phyloP scores from a whole-genome alignment of 2,888 invertebrate genomes.

The Ptychoptera albimana region DNA sequence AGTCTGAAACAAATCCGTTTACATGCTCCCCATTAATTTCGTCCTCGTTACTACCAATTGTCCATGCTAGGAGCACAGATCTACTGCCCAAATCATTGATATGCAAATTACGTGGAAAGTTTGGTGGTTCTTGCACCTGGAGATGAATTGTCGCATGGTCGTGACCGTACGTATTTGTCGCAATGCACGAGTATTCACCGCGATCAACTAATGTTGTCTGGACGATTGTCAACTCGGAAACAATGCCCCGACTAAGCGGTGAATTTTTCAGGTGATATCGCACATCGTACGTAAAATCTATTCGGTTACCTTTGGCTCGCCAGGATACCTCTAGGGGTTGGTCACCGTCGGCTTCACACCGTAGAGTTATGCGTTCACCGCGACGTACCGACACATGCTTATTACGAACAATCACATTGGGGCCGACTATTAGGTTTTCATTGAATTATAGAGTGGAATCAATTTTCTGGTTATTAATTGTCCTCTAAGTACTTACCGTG shows the following conservation, averaged over 20 bases:
- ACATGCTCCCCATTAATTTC: conserved; percentile 13
- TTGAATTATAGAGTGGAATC: background rate
- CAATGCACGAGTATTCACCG: conserved; percentile 44
- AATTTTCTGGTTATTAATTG: background rate
- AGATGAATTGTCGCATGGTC: conserved; percentile 34
- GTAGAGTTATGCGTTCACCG: conserved; percentile 33
- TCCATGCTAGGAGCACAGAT: conserved; percentile 39
- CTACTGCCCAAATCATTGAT: conserved; percentile 39
- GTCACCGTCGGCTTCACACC: conserved; percentile 37
- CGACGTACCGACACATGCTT: conserved; percentile 34
- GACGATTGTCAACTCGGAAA: conserved; percentile 38
- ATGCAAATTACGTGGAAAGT: conserved; percentile 40
- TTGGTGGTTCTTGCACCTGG: conserved; percentile 41
- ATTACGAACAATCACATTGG: conserved; percentile 32
- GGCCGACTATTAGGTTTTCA: conserved; percentile 29
- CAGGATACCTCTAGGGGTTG: conserved; percentile 36
- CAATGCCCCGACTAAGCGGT: conserved; percentile 27
- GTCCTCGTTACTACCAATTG: conserved; percentile 30
- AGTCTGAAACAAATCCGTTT: conserved; percentile 18
- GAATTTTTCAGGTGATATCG: conserved; percentile 30
- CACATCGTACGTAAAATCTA: conserved; percentile 35
- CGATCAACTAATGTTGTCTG: conserved; percentile 37
- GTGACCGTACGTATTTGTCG: conserved; percentile 43
- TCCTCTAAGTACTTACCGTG: conserved; percentile 31
- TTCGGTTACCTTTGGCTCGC: conserved; percentile 32